Evolutionary conservation across 2,797 vertebrate genomes (phyloP).

Genomic region (Arnoldichthys spilopterus): DNA sequence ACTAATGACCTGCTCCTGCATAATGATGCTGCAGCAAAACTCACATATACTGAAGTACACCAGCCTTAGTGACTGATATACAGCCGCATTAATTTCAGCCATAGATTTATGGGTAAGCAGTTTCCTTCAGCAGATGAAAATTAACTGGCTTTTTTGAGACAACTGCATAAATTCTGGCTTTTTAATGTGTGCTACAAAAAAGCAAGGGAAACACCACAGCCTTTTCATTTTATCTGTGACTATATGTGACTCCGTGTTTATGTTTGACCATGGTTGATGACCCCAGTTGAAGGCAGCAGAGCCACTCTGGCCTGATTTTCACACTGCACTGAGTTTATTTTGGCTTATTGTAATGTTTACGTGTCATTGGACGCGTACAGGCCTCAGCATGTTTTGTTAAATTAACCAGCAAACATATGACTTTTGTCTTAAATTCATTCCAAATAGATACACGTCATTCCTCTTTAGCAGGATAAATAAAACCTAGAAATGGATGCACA

Average conservation of each 20-base stretch:
- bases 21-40: slow-evolving; percentile 13
- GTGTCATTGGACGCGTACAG: not conserved
- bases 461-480: not conserved
- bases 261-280: not conserved
- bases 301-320: not conserved
- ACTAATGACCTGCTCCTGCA: slow-evolving; percentile 68
- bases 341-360: not conserved
- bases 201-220: not conserved
- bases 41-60: not conserved
- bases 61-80: not conserved
- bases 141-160: no score
- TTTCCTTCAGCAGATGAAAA: not conserved
- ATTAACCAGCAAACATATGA: not conserved
- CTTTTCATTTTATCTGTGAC: not conserved
- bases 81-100: not conserved
- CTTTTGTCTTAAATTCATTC: not conserved
- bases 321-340: not conserved
- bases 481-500: not conserved
- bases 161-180: no score
- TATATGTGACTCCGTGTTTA: not conserved
- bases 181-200: no score
- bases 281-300: not conserved
- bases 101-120: not conserved
- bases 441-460: not conserved
- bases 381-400: not conserved